A percentile compares a stretch with the other conserved stretches of the same genome.
phyloP scores from a whole-genome alignment of 2,888 invertebrate species.

The Papilio demoleus region DNA sequence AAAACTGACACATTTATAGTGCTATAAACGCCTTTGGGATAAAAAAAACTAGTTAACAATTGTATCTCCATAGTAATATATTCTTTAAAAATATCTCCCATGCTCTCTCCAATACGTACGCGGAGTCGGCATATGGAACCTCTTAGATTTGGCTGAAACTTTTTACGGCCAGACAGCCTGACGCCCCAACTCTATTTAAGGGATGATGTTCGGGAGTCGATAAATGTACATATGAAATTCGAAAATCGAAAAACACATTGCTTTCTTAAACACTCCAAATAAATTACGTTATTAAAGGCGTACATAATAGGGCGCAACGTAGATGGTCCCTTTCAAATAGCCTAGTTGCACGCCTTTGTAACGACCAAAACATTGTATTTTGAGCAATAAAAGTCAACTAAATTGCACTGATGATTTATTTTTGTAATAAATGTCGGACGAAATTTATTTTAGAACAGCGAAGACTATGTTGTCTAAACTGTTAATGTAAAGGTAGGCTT shows the following conservation, averaged over 20 bases:
- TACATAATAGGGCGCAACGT: background rate
- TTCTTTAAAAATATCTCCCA: too few relatives aligned
- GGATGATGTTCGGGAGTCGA: too few relatives aligned
- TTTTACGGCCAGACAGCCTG: too few relatives aligned
- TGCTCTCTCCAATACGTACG: too few relatives aligned
- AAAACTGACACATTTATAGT: background rate
- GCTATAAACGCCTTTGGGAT: background rate
- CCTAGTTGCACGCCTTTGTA: background rate
- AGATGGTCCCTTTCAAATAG: background rate
- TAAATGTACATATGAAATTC: too few relatives aligned
- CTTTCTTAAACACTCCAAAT: background rate
- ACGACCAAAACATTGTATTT: slow-evolving; percentile 14
- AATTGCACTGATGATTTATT: slow-evolving; percentile 16
- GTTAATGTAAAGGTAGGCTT: background rate
- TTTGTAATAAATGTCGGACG: slow-evolving; percentile 1
- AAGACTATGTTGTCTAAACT: background rate
- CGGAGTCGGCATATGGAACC: too few relatives aligned
- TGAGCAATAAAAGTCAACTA: slow-evolving; percentile 13
- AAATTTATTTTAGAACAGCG: background rate
- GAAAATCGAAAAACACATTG: too few relatives aligned
- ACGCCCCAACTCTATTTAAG: too few relatives aligned
- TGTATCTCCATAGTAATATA: too few relatives aligned
- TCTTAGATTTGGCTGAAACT: too few relatives aligned
- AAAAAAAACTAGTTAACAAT: background rate
- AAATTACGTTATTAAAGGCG: slow-evolving; percentile 1